A percentile compares a stretch with the other conserved stretches of the same genome.
These are phyloP conservation scores for Liasis olivaceus DNA, from an alignment of 2,797 vertebrate genomes.

Conservation along the genomic window DNA sequence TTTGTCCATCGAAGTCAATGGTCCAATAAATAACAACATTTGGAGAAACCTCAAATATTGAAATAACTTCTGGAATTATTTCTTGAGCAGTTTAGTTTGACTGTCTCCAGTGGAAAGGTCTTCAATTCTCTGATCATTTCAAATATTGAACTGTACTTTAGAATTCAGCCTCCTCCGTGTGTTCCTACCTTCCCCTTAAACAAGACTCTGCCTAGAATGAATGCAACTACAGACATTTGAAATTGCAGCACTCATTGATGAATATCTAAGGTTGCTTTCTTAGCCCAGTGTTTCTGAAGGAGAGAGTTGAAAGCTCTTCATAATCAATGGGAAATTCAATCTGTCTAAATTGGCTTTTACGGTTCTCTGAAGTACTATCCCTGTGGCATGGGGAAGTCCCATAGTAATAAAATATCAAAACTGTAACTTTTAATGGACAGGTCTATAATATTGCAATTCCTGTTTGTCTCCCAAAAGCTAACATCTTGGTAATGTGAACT, in stretches of 20 bases:
- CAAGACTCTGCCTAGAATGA: not conserved
- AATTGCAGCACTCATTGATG: not conserved
- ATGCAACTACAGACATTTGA: not conserved
- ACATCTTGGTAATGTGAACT: not conserved
- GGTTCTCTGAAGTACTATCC: not conserved
- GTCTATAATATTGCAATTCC: not conserved
- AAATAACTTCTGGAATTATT: not conserved
- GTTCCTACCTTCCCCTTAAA: not conserved
- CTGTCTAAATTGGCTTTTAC: not conserved
- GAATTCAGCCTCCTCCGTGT: not conserved
- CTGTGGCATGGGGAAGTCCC: not conserved
- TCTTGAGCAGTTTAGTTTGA: not conserved
- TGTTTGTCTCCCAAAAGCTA: not conserved
- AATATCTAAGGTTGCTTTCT: not conserved
- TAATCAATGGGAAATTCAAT: not conserved
- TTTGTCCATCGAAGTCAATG: not conserved
- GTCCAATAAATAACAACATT: not conserved
- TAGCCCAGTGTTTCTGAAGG: not conserved
- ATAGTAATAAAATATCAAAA: not conserved
- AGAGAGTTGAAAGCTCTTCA: not conserved
- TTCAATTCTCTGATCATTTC: not conserved
- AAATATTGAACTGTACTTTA: not conserved
- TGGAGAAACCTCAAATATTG: not conserved
- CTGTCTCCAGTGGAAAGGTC: not conserved
- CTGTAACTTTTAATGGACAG: not conserved